Base-by-base conservation (phyloP, 1,140 invertebrate species). In the Drosophila aff. region DNA sequence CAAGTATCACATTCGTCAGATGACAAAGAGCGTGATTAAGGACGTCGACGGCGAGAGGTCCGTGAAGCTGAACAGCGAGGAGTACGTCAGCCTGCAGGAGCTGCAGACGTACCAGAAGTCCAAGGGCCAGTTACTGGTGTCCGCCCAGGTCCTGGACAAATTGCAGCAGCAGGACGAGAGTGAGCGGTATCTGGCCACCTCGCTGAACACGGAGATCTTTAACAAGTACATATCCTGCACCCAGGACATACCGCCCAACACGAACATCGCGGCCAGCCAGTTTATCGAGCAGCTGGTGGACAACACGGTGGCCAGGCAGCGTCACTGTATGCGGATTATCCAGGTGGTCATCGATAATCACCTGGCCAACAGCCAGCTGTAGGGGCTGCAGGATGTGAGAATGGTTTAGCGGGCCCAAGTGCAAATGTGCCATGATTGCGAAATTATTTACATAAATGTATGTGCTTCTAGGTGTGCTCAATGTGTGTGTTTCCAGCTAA, bases 141-240 rank as follows among this genome's bases (percentile, higher is more conserved):
- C 82, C 4, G 91, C 91, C 16, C 85, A 85, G 58, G 68, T 74
- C n/a, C 74, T 92, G 10, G 90, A 90, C 41, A 81, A 92, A n/a
- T 52, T 90, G 40, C 44, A 86, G 61, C 76, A 91, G 59, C 85
- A 81, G 49, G 91, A 92, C n/a, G 82, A 92, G 53, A 77, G 75
- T 47, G 85, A 92, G 46, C 43, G 58, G 11, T 90, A 90, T 49
- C 71, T 87, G 69, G 81, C 91, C 73, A 92, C 85, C n/a, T 92
- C 91, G 0, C 44, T 92, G 33, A 92, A 92, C 43, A 85, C 91
- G 43, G 91, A 91, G 33, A 92, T 92, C 28, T 92, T 90, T 16
- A 92, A 92, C 64, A 92, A 87, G 49, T 92, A 92, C 76, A 91
- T 92, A 59, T 91, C 85, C 50, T 92, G 91, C 68, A 92, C 91